These are phyloP conservation scores for Ammodytes dubius DNA, from an alignment of 2,113 vertebrate species.

Conservation along the genomic window DNA sequence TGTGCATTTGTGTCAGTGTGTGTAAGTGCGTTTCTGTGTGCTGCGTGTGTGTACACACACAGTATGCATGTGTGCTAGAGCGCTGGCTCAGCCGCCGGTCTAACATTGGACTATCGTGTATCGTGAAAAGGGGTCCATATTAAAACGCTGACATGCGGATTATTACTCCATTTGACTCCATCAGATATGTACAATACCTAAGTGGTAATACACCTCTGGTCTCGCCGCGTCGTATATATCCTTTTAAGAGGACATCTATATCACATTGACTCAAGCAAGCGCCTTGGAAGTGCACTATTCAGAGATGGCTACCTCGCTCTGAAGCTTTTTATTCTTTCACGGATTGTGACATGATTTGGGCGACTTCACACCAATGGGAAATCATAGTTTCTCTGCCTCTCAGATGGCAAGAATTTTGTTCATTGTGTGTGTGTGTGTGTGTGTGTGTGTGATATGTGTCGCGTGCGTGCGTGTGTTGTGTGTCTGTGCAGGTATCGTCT, in stretches of 20 bases:
- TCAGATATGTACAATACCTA: conserved; percentile 66
- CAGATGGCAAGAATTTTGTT: not conserved
- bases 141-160: conserved; percentile 72
- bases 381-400: not conserved
- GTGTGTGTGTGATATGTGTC: not conserved
- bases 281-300: conserved; percentile 55
- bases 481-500: conserved; percentile 90
- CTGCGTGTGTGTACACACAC: conserved; percentile 18
- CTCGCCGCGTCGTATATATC: conserved; percentile 50
- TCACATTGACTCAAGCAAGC: conserved; percentile 45
- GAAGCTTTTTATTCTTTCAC: conserved; percentile 39
- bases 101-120: conserved; percentile 41
- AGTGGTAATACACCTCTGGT: conserved; percentile 54
- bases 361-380: conserved; percentile 11
- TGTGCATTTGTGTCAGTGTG: conserved; percentile 40
- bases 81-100: conserved; percentile 68
- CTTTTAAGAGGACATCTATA: conserved; percentile 68
- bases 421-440: conserved; percentile 19
- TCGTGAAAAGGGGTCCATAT: conserved; percentile 50
- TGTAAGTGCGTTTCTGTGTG: not conserved
- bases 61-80: conserved; percentile 24
- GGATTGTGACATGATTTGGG: conserved; percentile 1
- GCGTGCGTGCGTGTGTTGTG: conserved; percentile 10
- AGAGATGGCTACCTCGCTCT: conserved; percentile 25
- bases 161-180: conserved; percentile 64